Percentiles rank a stretch among this genome's conserved stretches.
Conservation (phyloP, 1,140 invertebrate genomes). For the Rhopalosiphum maidis region DNA sequence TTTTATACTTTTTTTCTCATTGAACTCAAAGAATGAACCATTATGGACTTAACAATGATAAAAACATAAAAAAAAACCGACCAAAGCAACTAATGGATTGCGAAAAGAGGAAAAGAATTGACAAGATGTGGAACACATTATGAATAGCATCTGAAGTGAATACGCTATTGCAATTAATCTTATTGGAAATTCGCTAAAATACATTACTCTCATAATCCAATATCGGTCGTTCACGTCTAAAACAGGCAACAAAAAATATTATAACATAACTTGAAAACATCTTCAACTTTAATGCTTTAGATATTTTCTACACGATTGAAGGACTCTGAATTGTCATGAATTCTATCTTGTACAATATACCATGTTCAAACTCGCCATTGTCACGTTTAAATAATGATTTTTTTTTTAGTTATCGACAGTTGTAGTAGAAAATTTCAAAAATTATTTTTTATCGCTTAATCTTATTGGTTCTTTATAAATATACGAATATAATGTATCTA, state of each 20-base stretch:
- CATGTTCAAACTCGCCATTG: neutral
- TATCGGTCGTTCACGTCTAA: neutral
- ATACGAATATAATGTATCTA: neutral
- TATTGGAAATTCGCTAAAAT: constrained; percentile 20
- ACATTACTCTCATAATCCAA: constrained; percentile 23
- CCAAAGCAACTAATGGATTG: constrained; percentile 14
- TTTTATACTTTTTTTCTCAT: neutral
- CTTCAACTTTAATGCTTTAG: neutral
- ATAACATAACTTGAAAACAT: constrained; percentile 8
- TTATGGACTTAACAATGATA: constrained; percentile 12
- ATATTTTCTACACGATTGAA: constrained; percentile 18
- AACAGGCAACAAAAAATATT: neutral
- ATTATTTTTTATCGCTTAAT: neutral
- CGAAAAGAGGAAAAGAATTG: constrained; percentile 5
- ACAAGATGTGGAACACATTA: constrained; percentile 22
- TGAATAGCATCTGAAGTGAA: constrained; percentile 25
- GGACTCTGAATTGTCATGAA: neutral
- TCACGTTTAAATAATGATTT: neutral
- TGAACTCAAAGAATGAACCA: neutral
- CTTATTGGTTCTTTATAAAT: neutral
- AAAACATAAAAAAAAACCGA: neutral
- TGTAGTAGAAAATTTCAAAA: neutral
- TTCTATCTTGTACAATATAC: neutral
- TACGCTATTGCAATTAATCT: constrained; percentile 27
- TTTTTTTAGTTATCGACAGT: neutral